Evolutionary conservation across 2,888 invertebrate genomes (phyloP).

Genomic region (Pherbina coryleti): DNA sequence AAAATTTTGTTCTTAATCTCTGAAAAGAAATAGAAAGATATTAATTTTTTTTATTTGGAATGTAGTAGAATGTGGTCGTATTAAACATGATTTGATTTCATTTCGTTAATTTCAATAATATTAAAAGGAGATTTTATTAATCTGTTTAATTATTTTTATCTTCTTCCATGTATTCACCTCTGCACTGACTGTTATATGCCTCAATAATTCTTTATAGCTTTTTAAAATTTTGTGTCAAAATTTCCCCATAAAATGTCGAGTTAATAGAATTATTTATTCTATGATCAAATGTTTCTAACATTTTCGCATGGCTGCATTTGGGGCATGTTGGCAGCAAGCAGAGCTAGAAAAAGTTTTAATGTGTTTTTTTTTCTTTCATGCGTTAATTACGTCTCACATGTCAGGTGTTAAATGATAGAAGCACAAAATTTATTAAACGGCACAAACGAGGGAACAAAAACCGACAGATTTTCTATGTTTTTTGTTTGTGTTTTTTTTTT

Average conservation of each 20-base stretch:
- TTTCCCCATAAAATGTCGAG: background rate
- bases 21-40: too few species aligned
- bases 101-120: too few species aligned
- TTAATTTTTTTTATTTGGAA: too few species aligned
- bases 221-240: background rate
- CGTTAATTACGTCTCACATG: conserved; percentile 19
- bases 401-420: conserved; percentile 29
- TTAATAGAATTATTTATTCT: too few species aligned
- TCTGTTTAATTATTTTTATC: too few species aligned
- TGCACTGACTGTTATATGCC: too few species aligned
- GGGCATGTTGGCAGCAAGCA: background rate
- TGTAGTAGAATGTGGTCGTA: too few species aligned
- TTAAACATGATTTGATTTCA: too few species aligned
- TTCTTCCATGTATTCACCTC: too few species aligned
- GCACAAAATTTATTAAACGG: conserved; percentile 19
- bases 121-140: too few species aligned
- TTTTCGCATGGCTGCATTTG: conserved; percentile 4
- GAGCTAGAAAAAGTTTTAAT: background rate
- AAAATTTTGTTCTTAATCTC: too few species aligned
- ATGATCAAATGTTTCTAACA: background rate
- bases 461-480: conserved; percentile 9
- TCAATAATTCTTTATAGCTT: too few species aligned
- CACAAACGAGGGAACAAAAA: background rate
- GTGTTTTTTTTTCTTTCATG: background rate
- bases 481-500: background rate